Percentiles rank a stretch among this genome's conserved stretches.
Conservation (phyloP, 2,888 invertebrate genomes). For the Buathra laborator region DNA sequence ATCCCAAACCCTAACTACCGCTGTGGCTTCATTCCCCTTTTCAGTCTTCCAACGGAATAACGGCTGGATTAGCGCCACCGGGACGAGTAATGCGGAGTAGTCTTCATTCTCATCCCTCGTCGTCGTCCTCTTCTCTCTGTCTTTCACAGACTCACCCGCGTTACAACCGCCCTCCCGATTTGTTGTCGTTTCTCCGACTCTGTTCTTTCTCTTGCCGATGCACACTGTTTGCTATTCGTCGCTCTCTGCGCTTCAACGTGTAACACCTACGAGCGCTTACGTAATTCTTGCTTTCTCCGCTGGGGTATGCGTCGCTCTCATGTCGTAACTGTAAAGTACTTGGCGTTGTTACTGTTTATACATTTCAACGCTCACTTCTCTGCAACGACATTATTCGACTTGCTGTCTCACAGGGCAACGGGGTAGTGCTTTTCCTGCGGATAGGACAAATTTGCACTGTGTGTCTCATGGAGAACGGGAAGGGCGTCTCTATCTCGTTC, state of each 20-base stretch:
- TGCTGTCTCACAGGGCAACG: not conserved
- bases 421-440: not conserved
- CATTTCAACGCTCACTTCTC: slow-evolving; percentile 41
- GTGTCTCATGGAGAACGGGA: not conserved
- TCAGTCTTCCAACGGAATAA: slow-evolving; percentile 47
- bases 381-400: not conserved
- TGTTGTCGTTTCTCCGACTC: slow-evolving; percentile 8
- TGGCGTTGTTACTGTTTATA: slow-evolving; percentile 52
- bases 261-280: slow-evolving; percentile 22
- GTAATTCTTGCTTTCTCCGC: slow-evolving; percentile 20
- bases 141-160: not conserved
- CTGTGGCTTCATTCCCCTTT: slow-evolving; percentile 24
- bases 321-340: slow-evolving; percentile 24
- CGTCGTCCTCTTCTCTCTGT: not conserved
- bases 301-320: too few relatives aligned
- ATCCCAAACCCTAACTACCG: slow-evolving; percentile 3
- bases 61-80: slow-evolving; percentile 57
- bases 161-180: not conserved
- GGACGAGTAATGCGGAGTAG: slow-evolving; percentile 54
- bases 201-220: not conserved
- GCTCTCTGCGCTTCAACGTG: not conserved
- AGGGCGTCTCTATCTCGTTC: not conserved
- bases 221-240: slow-evolving; percentile 32
- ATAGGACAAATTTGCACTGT: not conserved
- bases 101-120: slow-evolving; percentile 11